Conservation (phyloP, 37 sponge, comb jelly and placozoan species). For the Cladorhizidae sp. region DNA sequence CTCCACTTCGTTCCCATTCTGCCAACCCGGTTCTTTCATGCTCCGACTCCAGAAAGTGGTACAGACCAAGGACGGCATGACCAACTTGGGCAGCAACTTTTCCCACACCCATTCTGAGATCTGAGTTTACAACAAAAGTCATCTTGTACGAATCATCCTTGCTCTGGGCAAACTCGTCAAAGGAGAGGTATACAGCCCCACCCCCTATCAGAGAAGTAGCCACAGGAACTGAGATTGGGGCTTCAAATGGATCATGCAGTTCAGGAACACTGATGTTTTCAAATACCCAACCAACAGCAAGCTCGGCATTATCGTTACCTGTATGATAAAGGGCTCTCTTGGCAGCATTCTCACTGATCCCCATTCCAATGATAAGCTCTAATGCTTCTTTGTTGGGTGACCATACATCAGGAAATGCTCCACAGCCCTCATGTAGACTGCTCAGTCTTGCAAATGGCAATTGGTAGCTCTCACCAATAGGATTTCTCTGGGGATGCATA, state of each 20-base stretch:
- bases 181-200: constrained; percentile 34
- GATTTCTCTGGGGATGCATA: too few relatives aligned
- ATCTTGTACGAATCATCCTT: constrained; percentile 40
- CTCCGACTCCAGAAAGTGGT: constrained; percentile 15
- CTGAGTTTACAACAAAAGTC: constrained; percentile 82
- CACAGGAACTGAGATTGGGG: constrained; percentile 2
- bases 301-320: constrained; percentile 52
- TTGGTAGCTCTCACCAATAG: neutral
- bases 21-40: neutral
- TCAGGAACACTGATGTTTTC: constrained; percentile 71
- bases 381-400: constrained; percentile 32
- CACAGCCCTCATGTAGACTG: constrained; percentile 5
- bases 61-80: constrained; percentile 79
- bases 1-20: constrained; percentile 62
- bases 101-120: constrained; percentile 77
- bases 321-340: constrained; percentile 71
- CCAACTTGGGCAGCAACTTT: constrained; percentile 88
- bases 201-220: neutral
- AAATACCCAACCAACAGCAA: constrained; percentile 73
- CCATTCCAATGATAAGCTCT: constrained; percentile 69
- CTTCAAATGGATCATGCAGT: constrained; percentile 60
- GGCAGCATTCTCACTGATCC: constrained; percentile 74
- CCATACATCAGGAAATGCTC: neutral
- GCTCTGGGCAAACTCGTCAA: constrained; percentile 15
- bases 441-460: constrained; percentile 27